A percentile compares a stretch with the other conserved stretches of the same genome.
Evolutionary conservation across 2,888 invertebrate genomes (phyloP).

Genomic region (Thecophora atra): DNA sequence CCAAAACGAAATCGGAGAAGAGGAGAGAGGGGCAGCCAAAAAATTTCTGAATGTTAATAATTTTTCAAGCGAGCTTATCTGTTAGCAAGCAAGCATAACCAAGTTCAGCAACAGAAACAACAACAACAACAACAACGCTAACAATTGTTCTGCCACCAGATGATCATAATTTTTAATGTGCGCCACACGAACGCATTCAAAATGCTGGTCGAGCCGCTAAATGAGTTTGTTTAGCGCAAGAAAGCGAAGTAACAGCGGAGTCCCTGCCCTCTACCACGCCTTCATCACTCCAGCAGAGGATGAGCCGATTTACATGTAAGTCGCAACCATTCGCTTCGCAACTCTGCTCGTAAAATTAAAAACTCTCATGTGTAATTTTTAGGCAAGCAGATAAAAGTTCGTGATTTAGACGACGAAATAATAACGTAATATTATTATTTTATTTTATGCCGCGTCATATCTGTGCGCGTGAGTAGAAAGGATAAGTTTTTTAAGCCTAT

Average conservation of each 20-base stretch:
- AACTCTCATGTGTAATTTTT: constrained; percentile 32
- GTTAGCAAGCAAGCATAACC: constrained; percentile 13
- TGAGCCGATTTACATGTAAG: background rate
- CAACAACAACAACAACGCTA: background rate
- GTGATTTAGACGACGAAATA: constrained; percentile 33
- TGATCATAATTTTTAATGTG: constrained; percentile 35
- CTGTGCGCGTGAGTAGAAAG: constrained; percentile 29
- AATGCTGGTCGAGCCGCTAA: constrained; percentile 32
- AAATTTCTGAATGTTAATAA: constrained; percentile 31
- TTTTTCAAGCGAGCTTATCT: constrained; percentile 36
- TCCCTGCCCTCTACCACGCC: background rate
- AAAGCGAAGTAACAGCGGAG: background rate
- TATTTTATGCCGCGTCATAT: constrained; percentile 13
- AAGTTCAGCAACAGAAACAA: constrained; percentile 17
- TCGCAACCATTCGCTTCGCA: constrained; percentile 21
- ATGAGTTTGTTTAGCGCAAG: constrained; percentile 26
- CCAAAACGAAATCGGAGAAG: background rate
- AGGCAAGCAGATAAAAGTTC: constrained; percentile 31
- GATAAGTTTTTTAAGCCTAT: constrained; percentile 16
- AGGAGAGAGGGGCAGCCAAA: constrained; percentile 1
- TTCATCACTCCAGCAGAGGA: no score
- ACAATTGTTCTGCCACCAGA: constrained; percentile 21
- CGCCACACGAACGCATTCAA: constrained; percentile 18
- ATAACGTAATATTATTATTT: constrained; percentile 21
- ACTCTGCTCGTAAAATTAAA: constrained; percentile 31